Conservation (phyloP, 2,113 vertebrate genomes). For the Rallus limicola region DNA sequence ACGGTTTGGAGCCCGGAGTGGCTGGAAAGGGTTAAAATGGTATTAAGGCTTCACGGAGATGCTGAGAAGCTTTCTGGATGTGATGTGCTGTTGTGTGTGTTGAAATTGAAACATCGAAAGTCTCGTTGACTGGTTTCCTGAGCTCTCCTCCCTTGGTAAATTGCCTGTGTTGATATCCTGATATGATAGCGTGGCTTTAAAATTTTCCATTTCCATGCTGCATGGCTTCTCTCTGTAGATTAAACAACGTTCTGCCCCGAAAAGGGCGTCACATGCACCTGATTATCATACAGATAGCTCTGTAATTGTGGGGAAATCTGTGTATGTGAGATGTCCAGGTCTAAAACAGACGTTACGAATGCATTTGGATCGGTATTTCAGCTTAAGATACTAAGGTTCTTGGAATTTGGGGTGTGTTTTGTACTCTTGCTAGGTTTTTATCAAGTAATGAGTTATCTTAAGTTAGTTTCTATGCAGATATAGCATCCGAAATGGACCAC, state of each 20-base stretch:
- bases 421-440: background rate
- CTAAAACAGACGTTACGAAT: background rate
- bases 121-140: background rate
- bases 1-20: background rate
- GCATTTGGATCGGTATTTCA: background rate
- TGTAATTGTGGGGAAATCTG: background rate
- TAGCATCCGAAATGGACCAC: background rate
- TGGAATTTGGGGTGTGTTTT: background rate
- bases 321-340: no score
- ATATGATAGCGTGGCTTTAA: background rate
- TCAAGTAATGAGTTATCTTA: background rate
- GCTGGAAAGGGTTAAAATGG: background rate
- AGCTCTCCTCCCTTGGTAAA: background rate
- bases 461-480: background rate
- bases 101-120: background rate
- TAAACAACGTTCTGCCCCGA: constrained; percentile 11
- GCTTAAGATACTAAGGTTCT: background rate
- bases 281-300: background rate
- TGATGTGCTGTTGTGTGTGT: background rate
- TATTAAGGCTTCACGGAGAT: background rate
- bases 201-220: background rate
- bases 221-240: background rate
- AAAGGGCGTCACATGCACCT: background rate
- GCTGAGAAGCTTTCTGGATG: background rate
- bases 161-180: accelerated